A percentile compares a stretch with the other conserved stretches of the same genome.
phyloP scores from a whole-genome alignment of 2,888 invertebrate species.

The Drosophila pegasa region DNA sequence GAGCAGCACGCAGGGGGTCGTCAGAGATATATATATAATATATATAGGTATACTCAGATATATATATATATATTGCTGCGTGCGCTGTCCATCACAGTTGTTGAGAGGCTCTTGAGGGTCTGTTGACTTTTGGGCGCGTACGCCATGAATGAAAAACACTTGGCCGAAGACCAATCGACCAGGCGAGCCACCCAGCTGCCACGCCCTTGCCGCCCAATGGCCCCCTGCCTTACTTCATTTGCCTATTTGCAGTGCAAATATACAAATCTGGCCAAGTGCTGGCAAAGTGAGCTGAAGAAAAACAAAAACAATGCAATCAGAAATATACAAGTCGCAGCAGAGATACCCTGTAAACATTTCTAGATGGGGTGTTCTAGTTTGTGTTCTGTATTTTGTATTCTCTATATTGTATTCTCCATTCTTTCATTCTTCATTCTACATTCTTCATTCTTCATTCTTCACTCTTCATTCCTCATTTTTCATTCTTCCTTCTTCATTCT shows the following conservation, averaged over 20 bases:
- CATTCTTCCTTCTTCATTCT: not conserved
- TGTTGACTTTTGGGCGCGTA: constrained; percentile 69
- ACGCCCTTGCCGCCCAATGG: not conserved
- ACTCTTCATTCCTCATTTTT: not conserved
- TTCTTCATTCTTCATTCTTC: not conserved
- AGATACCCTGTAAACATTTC: constrained; percentile 30
- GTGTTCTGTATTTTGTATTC: not conserved
- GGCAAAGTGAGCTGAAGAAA: constrained; percentile 33
- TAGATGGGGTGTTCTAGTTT: not conserved
- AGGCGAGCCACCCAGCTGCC: constrained; percentile 21
- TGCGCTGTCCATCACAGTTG: constrained; percentile 35
- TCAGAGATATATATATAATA: not conserved
- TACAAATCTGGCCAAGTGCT: constrained; percentile 69
- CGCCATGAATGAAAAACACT: constrained; percentile 73
- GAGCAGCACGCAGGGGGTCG: not conserved
- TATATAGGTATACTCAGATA: not conserved
- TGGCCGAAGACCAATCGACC: constrained; percentile 50
- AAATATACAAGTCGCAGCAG: constrained; percentile 14
- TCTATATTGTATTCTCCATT: not conserved
- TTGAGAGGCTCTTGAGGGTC: constrained; percentile 34
- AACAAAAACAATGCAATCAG: constrained; percentile 15
- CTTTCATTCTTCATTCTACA: not conserved
- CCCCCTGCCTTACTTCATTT: too few relatives aligned
- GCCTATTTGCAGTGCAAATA: constrained; percentile 72
- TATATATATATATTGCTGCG: constrained; percentile 4